A percentile compares a stretch with the other conserved stretches of the same genome.
These are phyloP conservation scores for Dicranocentrus wangi DNA, from an alignment of 2,888 invertebrate genomes.

Conservation along the genomic window DNA sequence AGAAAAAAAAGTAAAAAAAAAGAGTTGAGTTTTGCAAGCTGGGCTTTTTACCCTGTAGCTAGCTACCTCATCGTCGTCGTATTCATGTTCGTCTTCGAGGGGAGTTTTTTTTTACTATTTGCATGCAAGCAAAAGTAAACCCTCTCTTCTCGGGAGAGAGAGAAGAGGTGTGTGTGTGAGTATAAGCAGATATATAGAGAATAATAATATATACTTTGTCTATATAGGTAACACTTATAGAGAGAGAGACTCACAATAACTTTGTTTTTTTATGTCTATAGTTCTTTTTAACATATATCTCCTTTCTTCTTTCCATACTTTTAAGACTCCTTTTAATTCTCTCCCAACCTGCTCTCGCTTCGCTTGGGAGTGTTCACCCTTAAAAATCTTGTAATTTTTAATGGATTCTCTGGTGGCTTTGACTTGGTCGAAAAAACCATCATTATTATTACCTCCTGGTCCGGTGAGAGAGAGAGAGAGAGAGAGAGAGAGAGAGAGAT, in stretches of 20 bases:
- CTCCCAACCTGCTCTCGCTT: slow-evolving; percentile 15
- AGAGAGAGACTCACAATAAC: too few relatives aligned
- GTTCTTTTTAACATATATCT: too few relatives aligned
- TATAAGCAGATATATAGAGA: too few relatives aligned
- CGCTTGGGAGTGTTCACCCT: slow-evolving; percentile 51
- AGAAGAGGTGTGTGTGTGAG: too few relatives aligned
- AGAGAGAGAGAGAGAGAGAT: not conserved
- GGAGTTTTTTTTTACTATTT: too few relatives aligned
- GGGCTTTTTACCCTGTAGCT: not conserved
- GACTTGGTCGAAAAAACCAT: not conserved
- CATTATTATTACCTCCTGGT: not conserved
- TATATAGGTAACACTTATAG: too few relatives aligned
- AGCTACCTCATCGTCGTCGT: not conserved
- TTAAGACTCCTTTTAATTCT: slow-evolving; percentile 5
- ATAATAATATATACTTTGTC: too few relatives aligned
- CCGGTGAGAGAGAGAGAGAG: not conserved
- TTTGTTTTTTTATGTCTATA: too few relatives aligned
- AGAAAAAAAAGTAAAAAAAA: slow-evolving; percentile 2
- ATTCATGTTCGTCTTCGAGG: too few relatives aligned
- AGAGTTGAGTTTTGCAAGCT: slow-evolving; percentile 2
- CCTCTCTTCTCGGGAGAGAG: too few relatives aligned
- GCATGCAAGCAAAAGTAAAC: too few relatives aligned
- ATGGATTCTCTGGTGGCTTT: slow-evolving; percentile 34
- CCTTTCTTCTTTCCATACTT: slow-evolving; percentile 10
- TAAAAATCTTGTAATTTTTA: slow-evolving; percentile 44